A percentile compares a stretch with the other conserved stretches of the same genome.
Conservation (phyloP, 2,797 vertebrate genomes). For the Danio tinwini region DNA sequence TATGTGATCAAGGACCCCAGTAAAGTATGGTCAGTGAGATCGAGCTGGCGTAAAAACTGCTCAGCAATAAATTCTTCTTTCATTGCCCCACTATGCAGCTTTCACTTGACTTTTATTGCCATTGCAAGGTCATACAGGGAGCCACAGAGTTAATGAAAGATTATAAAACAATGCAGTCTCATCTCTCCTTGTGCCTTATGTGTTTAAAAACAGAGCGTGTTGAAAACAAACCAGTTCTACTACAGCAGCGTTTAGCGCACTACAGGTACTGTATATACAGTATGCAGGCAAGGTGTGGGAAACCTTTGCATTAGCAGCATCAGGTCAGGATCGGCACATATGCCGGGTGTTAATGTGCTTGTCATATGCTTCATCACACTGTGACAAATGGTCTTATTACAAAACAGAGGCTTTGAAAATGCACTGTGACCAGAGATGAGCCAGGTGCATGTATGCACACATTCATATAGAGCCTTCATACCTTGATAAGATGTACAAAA, state of each 20-base stretch:
- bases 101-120: conserved; percentile 51
- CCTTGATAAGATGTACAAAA: neutral
- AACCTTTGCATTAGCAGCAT: conserved; percentile 37
- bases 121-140: conserved; percentile 54
- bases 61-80: conserved; percentile 53
- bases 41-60: neutral
- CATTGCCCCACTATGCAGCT: conserved; percentile 8
- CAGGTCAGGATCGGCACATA: conserved; percentile 21
- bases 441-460: conserved; percentile 13
- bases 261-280: neutral
- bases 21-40: conserved; percentile 23
- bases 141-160: conserved; percentile 61
- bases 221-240: conserved; percentile 17
- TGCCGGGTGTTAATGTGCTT: conserved; percentile 37
- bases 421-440: conserved; percentile 38
- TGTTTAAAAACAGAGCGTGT: conserved; percentile 52
- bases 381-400: conserved; percentile 55
- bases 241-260: neutral
- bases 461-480: neutral
- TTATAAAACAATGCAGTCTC: conserved; percentile 57
- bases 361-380: conserved; percentile 46
- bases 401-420: conserved; percentile 47
- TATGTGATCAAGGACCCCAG: conserved; percentile 3
- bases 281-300: conserved; percentile 9
- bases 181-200: conserved; percentile 54